Percentiles rank a stretch among this genome's conserved stretches.
phyloP scores from a whole-genome alignment of 2,113 vertebrate species.

The Cyphomyrus plagiostoma region DNA sequence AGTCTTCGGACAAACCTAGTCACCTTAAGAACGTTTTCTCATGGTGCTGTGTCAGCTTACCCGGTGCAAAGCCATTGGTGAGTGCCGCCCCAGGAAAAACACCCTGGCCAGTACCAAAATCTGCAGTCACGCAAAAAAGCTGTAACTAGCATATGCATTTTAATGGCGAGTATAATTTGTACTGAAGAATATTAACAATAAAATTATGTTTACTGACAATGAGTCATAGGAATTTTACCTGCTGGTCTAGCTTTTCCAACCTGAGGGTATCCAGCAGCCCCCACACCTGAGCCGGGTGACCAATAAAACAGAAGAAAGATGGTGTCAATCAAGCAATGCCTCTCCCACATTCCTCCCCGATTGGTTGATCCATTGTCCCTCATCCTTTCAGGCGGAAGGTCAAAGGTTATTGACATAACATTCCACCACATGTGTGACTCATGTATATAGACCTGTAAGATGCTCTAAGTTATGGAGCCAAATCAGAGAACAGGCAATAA shows the following conservation, averaged over 20 bases:
- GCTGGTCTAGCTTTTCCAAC: constrained; percentile 33
- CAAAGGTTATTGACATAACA: neutral
- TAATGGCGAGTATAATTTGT: neutral
- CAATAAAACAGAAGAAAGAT: neutral
- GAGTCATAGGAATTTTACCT: constrained; percentile 23
- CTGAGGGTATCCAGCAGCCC: constrained; percentile 42
- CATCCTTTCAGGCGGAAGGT: neutral
- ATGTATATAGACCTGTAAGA: neutral
- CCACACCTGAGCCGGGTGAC: constrained; percentile 36
- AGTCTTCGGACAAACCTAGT: neutral
- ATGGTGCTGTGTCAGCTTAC: neutral
- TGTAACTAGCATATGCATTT: neutral
- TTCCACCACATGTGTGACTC: neutral
- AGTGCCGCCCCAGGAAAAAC: neutral
- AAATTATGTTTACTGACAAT: neutral
- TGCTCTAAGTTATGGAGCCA: neutral
- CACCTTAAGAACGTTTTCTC: neutral
- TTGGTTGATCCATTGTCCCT: neutral
- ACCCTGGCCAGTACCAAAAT: neutral
- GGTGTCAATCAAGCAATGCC: neutral
- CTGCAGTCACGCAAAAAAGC: neutral
- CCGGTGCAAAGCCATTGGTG: constrained; percentile 1
- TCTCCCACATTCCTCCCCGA: neutral
- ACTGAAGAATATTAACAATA: neutral
- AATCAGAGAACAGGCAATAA: neutral